Base-by-base conservation (phyloP, 2,888 invertebrate species). In the Eurois occulta region DNA sequence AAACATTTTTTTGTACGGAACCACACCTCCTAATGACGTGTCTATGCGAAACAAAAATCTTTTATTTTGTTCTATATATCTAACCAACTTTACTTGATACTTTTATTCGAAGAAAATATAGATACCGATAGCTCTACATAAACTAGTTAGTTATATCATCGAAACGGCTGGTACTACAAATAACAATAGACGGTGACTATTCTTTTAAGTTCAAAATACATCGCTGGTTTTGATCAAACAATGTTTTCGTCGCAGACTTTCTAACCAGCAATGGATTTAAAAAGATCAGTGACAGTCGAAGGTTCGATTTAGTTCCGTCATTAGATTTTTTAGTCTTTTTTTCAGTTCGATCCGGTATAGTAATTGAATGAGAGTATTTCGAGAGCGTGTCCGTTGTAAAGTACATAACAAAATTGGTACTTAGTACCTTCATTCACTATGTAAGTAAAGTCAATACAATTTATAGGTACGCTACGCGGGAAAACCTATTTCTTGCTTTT, bases 61-160 rank as follows among this genome's bases (percentile, higher is more conserved):
- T 91, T 90, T 90, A 90, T 90, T 90, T 89, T 91, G 90, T 80
- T 88, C 89, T 73, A 86, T 80, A 86, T 86, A 78, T 38, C 10
- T 24, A 46, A 62, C 90, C 85, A 88, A 60, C 38, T 43, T 72
- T 71, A 43, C 38, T 64, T 78, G 88, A 85, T 28, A 84, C 75
- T 24, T 72, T 18, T 28, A 69, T 41, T n/a, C 3, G 7, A 82
- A 43, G 38, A 62, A 66, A 35, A 52, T 72, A 3, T 32, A 73
- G 13, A 8, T 32, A 52, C 0, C 32, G 21, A 83, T 13, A 79
- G 87, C 2, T 88, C 87, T 85, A 35, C n/a, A 10, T 70, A 86
- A 69, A 80, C 71, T 88, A 84, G 89, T 32, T 72, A 2, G 86
- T 92, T 91, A 91, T 90, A 89, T 91, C 91, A 92, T 86, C 87